Base-by-base conservation (phyloP, 2,797 vertebrate species). In the Myripristis murdjan region DNA sequence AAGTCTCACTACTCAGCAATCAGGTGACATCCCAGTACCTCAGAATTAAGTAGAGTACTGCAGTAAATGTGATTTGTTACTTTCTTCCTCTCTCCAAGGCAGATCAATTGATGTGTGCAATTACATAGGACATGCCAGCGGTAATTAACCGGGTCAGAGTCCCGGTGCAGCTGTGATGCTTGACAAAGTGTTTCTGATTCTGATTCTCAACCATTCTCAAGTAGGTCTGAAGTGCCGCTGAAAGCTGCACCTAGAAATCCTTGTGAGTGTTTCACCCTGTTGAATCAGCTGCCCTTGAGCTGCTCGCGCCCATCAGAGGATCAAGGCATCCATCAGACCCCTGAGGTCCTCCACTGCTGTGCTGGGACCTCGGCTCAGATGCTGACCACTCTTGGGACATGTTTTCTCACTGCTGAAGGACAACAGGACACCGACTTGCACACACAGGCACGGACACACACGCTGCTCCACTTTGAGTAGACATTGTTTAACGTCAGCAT, bases 401-500 rank as follows among this genome's bases (percentile, higher is more conserved):
- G 55, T 65, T 55, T 56, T 44, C 6, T 63, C 24, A 51, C 59
- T 46, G 26, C 49, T 48, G 54, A 18, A 20, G 44, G 75, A 82
- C 63, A 58, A n/a, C 7, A 60, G 65, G 35, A 62, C 48, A 41
- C 62, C 57, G 14, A 16, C 69, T 69, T 43, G 14, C 37, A 47
- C 55, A 31, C 35, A 47, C 22, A 55, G 12, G 16, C 41, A 11
- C 14, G 43, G 14, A n/a, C 43, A 49, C 55, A 31, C 35, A 63
- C 26, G 59, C 66, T 57, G 46, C 37, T 49, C 65, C 1, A 8
- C 55, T 57, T 64, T 33, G 70, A 52, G 66, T 71, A 61, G 39
- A 70, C 51, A 78, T 75, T 79, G 86, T 89, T 89, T 60, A 67
- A 82, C 81, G 86, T 68, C 61, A 78, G 79, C 23, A 83, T 26